phyloP scores from a whole-genome alignment of 2,797 vertebrate genomes.

The Anabas testudineus region DNA sequence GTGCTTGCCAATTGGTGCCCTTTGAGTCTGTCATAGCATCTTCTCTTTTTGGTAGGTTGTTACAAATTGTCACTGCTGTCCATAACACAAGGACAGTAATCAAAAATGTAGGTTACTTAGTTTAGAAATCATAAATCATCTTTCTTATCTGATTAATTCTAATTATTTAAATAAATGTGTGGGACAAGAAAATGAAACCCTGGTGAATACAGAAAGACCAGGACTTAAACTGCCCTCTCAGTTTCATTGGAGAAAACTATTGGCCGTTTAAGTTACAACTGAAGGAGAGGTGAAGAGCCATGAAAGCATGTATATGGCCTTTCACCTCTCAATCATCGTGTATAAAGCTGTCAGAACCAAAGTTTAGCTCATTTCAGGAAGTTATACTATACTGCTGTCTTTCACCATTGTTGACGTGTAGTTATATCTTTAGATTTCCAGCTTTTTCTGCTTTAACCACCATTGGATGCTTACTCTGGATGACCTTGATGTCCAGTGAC shows the following conservation, averaged over 20 bases:
- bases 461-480: not conserved
- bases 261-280: conserved; percentile 1
- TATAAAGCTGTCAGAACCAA: conserved; percentile 47
- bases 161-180: not conserved
- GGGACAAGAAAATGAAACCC: not conserved
- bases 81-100: not conserved
- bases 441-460: conserved; percentile 24
- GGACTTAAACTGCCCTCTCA: not conserved
- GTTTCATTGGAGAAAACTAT: not conserved
- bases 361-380: conserved; percentile 52
- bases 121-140: not conserved
- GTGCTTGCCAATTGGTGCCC: conserved; percentile 17
- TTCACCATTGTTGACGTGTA: conserved; percentile 42
- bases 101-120: not conserved
- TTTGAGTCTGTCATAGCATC: conserved; percentile 7
- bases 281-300: conserved; percentile 9
- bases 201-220: not conserved
- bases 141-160: not conserved
- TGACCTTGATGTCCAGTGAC: too few relatives aligned
- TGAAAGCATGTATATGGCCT: conserved; percentile 16
- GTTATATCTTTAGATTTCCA: conserved; percentile 53
- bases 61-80: not conserved
- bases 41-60: conserved; percentile 21
- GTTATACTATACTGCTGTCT: conserved; percentile 53
- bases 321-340: too few relatives aligned